Conservation (phyloP, 2,888 invertebrate genomes). For the Agrochola litura region DNA sequence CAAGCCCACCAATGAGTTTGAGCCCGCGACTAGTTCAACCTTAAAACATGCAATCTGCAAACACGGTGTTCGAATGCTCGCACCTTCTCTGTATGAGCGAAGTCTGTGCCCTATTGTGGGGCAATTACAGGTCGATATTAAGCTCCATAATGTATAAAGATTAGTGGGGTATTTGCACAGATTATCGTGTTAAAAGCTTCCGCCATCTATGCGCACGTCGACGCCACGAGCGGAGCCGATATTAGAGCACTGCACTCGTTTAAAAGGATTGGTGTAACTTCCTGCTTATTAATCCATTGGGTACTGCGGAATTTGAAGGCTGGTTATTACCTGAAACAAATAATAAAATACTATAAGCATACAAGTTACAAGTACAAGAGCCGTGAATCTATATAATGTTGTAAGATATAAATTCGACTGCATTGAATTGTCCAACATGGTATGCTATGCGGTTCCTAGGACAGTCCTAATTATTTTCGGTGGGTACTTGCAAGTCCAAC, state of each 20-base stretch:
- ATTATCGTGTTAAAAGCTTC: constrained; percentile 59
- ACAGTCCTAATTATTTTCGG: no score
- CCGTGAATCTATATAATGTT: no score
- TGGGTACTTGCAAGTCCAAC: no score
- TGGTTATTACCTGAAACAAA: constrained; percentile 78
- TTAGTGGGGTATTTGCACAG: constrained; percentile 37
- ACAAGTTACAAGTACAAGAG: neutral
- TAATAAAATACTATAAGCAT: constrained; percentile 21
- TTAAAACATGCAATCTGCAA: neutral
- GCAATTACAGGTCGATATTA: constrained; percentile 6
- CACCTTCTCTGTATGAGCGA: neutral
- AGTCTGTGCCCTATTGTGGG: neutral
- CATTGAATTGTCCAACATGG: no score
- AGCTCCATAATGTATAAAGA: constrained; percentile 24
- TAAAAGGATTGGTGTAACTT: constrained; percentile 37
- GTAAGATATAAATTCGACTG: no score
- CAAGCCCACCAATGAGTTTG: no score
- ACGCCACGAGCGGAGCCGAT: constrained; percentile 28
- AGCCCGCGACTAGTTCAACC: no score
- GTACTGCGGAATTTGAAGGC: constrained; percentile 11
- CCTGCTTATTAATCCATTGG: constrained; percentile 13
- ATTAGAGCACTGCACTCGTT: constrained; percentile 36
- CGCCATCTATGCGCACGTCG: constrained; percentile 43
- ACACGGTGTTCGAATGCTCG: no score
- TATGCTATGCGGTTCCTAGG: no score